Evolutionary conservation across 1,140 invertebrate genomes (phyloP).

Genomic region (Gryllus bimaculatus): DNA sequence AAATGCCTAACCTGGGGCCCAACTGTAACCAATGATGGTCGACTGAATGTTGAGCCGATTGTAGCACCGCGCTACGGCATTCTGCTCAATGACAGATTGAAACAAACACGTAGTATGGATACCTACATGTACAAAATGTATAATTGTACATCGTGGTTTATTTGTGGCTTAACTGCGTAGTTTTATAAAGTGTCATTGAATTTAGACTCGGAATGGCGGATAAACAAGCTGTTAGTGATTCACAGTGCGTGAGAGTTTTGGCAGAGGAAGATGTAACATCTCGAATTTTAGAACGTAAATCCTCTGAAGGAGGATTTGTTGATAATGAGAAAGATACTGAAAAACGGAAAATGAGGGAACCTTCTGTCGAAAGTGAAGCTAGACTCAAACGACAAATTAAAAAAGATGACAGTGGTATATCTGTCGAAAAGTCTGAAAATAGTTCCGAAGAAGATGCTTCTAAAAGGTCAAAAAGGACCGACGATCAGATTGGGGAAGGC

Average conservation of each 20-base stretch:
- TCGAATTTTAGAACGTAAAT: background rate
- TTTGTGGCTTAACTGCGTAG: background rate
- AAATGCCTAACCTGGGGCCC: background rate
- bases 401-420: constrained; percentile 34
- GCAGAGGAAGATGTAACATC: background rate
- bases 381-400: constrained; percentile 26
- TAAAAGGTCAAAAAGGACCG: constrained; percentile 29
- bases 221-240: background rate
- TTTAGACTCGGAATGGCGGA: background rate
- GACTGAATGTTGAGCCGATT: background rate
- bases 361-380: background rate
- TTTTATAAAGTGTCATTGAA: background rate
- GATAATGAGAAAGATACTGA: background rate
- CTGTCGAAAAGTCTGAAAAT: constrained; percentile 30
- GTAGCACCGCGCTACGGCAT: background rate
- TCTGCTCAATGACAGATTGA: background rate
- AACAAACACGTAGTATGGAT: background rate
- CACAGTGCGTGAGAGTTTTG: background rate
- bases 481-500: background rate
- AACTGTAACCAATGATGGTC: background rate
- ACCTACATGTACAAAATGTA: background rate
- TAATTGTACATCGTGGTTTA: background rate
- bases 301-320: background rate
- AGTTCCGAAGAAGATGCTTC: constrained; percentile 31
- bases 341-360: constrained; percentile 1